A percentile compares a stretch with the other conserved stretches of the same genome.
phyloP scores from a whole-genome alignment of 2,113 vertebrate genomes.

The Hystrix brachyura region DNA sequence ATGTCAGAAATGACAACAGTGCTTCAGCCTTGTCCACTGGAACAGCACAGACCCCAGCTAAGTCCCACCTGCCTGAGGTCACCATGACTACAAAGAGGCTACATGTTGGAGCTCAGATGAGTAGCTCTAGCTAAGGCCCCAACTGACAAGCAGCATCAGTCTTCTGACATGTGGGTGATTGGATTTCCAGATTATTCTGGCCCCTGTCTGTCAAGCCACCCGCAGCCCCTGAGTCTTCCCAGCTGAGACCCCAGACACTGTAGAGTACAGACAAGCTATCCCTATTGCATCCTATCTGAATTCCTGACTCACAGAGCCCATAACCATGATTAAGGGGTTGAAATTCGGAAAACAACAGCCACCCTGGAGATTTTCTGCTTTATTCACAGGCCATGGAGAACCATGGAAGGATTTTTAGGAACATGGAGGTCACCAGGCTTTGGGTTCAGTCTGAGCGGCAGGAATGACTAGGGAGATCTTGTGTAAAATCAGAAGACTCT shows the following conservation, averaged over 20 bases:
- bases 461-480: background rate
- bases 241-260: background rate
- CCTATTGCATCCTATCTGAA: background rate
- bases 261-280: background rate
- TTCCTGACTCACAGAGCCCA: background rate
- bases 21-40: background rate
- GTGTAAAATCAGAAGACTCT: background rate
- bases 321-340: background rate
- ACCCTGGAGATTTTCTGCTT: background rate
- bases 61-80: background rate
- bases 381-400: background rate
- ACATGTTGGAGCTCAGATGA: background rate
- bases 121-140: background rate
- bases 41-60: background rate
- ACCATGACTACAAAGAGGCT: background rate
- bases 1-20: background rate
- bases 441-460: background rate
- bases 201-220: background rate
- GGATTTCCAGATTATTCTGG: slow-evolving; percentile 16
- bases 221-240: background rate
- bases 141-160: background rate
- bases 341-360: background rate
- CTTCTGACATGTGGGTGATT: background rate
- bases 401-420: background rate
- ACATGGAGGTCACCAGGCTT: background rate